Conservation (phyloP, 2,113 vertebrate species). For the Typhlomys cinereus region DNA sequence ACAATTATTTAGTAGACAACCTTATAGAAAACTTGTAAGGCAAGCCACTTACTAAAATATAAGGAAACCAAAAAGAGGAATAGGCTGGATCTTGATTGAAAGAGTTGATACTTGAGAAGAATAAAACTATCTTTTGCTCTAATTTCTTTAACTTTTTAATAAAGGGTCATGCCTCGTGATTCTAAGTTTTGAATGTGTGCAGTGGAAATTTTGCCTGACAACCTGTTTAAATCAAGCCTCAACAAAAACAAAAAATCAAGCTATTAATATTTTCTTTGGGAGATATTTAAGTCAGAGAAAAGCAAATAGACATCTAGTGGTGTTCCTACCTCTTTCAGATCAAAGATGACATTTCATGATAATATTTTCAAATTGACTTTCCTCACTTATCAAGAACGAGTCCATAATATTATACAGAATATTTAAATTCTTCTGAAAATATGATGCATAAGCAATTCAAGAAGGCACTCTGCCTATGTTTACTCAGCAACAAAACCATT, state of each 20-base stretch:
- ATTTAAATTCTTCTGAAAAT: neutral
- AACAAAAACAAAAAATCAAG: neutral
- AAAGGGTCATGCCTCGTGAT: neutral
- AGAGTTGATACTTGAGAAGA: neutral
- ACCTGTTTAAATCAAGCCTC: neutral
- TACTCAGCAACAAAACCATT: neutral
- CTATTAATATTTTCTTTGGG: neutral
- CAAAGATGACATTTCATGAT: neutral
- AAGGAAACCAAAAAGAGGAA: neutral
- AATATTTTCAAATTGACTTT: neutral
- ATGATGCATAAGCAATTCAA: neutral
- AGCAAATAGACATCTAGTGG: neutral
- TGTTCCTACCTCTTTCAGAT: neutral
- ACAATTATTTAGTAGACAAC: neutral
- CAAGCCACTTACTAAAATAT: neutral
- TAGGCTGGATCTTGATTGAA: neutral
- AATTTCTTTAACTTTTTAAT: constrained; percentile 22
- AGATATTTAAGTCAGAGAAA: neutral
- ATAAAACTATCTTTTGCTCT: neutral
- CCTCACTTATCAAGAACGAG: neutral
- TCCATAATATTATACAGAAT: neutral
- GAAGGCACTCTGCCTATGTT: neutral
- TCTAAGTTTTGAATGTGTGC: neutral
- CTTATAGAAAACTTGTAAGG: neutral
- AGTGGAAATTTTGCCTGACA: neutral